Base-by-base conservation (phyloP, 2,888 invertebrate species). In the Pandemis corylana region DNA sequence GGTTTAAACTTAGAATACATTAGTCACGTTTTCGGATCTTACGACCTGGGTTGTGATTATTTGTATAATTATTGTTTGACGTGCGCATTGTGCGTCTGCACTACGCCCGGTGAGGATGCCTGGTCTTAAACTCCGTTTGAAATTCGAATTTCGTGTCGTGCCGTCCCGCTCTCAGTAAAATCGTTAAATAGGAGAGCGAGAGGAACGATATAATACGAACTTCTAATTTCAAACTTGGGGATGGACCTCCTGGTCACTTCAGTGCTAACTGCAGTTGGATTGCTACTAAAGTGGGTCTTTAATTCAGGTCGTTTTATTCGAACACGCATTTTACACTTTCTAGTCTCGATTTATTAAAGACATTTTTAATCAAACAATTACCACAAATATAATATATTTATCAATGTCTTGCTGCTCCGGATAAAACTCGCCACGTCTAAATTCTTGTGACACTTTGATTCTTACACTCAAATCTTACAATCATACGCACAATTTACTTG, bases 291-390 rank as follows among this genome's bases (percentile, higher is more conserved):
- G 12, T 13, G 41, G 7, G 15, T 42, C 36, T 36, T 15, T n/a
- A n/a, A 71, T 59, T 75, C 81, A 85, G 88, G 87, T 90, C 88
- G 89, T 90, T 83, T 83, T 81, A 88, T 89, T 87, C 87, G 84
- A 81, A 85, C 77, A 82, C 84, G 86, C 85, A 82, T 82, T 86
- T 87, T 87, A 91, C 90, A 92, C 90, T 92, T 91, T 94, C 93
- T 94, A 94, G 93, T 94, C 93, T 93, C 90, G 84, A 90, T 90
- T 87, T 88, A 87, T 85, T 87, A 84, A 88, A 88, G 85, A 84
- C 87, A 86, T 83, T 80, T 83, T 83, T 81, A 79, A 79, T 77
- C 80, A 77, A 75, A 78, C 62, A 41, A 62, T 71, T 36, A 67
- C 53, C 66, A 67, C 70, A 59, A 7, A 59, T 15, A 62, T 36